phyloP scores from a whole-genome alignment of 1,140 invertebrate species.

The Drosophila gunungcola region DNA sequence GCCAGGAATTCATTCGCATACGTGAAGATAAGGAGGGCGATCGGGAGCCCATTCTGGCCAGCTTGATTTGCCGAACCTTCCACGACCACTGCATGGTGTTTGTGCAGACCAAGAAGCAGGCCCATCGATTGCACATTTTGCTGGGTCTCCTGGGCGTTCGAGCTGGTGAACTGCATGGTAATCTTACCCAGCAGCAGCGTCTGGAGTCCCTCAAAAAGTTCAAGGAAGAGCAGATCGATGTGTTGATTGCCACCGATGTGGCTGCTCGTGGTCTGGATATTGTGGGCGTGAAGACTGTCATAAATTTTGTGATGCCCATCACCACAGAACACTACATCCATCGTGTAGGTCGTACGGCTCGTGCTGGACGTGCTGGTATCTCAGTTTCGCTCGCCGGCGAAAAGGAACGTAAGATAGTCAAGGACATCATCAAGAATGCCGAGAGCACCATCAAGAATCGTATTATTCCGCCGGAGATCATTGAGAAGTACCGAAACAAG shows the following conservation, averaged over 20 bases:
- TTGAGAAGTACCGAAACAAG: constrained; percentile 93
- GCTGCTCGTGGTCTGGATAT: constrained; percentile 98
- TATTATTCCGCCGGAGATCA: constrained; percentile 94
- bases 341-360: constrained; percentile 95
- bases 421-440: constrained; percentile 95
- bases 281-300: constrained; percentile 97
- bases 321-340: constrained; percentile 98
- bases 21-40: constrained; percentile 92
- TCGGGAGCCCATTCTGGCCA: constrained; percentile 95
- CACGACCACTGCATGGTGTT: constrained; percentile 96
- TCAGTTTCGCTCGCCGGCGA: constrained; percentile 98
- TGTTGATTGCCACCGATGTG: constrained; percentile 98
- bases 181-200: constrained; percentile 96
- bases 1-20: constrained; percentile 98
- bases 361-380: constrained; percentile 95
- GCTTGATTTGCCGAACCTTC: constrained; percentile 97
- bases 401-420: constrained; percentile 94
- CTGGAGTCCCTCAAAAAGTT: constrained; percentile 95
- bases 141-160: constrained; percentile 94
- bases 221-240: constrained; percentile 94
- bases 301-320: constrained; percentile 98
- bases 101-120: constrained; percentile 97
- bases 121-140: constrained; percentile 95
- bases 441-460: constrained; percentile 94
- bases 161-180: constrained; percentile 97